Evolutionary conservation across 2,113 vertebrate genomes (phyloP).

Genomic region (Neogobius melanostomus): DNA sequence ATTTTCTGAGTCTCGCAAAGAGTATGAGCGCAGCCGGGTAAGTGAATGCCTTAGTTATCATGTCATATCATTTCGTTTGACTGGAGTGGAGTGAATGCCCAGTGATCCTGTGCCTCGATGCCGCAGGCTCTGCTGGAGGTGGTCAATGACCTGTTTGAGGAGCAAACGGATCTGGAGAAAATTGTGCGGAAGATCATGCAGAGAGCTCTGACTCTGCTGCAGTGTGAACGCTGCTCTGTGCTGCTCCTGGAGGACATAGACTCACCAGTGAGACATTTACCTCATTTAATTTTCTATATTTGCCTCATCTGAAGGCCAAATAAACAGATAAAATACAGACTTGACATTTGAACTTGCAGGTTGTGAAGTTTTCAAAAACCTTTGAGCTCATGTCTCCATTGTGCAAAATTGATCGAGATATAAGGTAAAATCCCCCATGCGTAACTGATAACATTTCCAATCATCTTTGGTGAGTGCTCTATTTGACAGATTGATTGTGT

Average conservation of each 20-base stretch:
- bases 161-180: conserved; percentile 82
- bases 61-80: not conserved
- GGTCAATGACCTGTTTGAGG: conserved; percentile 82
- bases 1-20: conserved; percentile 79
- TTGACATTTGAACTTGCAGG: conserved; percentile 47
- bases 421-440: conserved; percentile 61
- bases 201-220: conserved; percentile 76
- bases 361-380: conserved; percentile 82
- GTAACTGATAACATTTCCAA: not conserved
- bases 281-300: not conserved
- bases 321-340: not conserved
- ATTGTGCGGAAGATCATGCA: conserved; percentile 84
- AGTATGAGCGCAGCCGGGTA: conserved; percentile 78
- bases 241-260: conserved; percentile 81
- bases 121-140: conserved; percentile 78
- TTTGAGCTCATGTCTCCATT: conserved; percentile 83
- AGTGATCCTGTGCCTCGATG: not conserved
- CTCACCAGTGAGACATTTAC: conserved; percentile 70
- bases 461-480: not conserved
- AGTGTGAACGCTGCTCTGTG: conserved; percentile 82
- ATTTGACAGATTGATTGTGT: conserved; percentile 27
- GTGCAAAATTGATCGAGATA: conserved; percentile 74
- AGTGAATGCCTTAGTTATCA: conserved; percentile 40
- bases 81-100: not conserved
- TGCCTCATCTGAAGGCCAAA: not conserved